Conservation (phyloP, 2,797 vertebrate species). For the Sternotherus odoratus region DNA sequence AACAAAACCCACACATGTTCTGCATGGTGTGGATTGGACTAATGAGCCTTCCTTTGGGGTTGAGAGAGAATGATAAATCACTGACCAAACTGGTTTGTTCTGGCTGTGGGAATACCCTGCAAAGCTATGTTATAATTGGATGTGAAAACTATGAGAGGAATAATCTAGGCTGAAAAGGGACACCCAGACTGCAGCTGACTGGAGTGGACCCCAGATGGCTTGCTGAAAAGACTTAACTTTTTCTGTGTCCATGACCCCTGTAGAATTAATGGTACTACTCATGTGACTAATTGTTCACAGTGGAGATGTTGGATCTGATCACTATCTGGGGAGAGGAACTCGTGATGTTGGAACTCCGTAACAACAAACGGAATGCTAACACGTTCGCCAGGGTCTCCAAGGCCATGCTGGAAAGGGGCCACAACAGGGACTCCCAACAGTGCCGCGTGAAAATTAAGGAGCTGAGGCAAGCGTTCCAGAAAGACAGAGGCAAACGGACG, state of each 20-base stretch:
- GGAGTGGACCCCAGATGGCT: background rate
- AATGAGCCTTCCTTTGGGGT: background rate
- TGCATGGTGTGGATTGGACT: background rate
- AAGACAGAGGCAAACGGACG: no score
- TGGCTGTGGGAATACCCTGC: background rate
- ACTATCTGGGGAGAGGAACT: no score
- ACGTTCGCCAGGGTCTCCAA: no score
- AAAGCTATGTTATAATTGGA: background rate
- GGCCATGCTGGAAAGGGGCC: no score
- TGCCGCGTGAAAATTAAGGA: no score
- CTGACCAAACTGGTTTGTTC: background rate
- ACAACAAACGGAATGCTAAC: no score
- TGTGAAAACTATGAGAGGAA: background rate
- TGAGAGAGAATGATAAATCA: background rate
- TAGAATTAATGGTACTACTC: background rate
- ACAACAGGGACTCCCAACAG: no score
- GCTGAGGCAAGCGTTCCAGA: no score
- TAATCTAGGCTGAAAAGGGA: background rate
- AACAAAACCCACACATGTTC: fast-evolving
- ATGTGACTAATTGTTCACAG: no score
- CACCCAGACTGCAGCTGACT: background rate
- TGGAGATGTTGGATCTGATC: no score
- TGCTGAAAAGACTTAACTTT: background rate
- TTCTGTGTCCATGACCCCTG: no score
- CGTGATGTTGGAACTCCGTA: no score